A percentile compares a stretch with the other conserved stretches of the same genome.
Conservation (phyloP, 2,888 invertebrate genomes). For the Xestia rhomboidea region DNA sequence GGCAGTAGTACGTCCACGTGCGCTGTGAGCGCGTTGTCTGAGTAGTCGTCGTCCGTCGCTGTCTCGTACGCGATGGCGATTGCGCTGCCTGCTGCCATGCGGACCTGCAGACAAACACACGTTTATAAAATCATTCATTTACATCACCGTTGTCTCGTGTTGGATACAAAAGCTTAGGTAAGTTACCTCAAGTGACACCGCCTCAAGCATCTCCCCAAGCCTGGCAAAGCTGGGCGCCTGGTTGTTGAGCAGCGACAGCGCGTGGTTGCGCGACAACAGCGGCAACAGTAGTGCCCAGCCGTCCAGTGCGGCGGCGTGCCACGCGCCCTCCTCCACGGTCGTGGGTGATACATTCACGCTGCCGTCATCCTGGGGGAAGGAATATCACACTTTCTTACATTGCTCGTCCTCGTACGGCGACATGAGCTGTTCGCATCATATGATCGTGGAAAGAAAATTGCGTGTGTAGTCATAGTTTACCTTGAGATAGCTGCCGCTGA, state of each 20-base stretch:
- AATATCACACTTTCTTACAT: background rate
- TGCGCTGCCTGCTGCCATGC: constrained; percentile 93
- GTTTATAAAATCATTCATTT: background rate
- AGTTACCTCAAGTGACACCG: constrained; percentile 73
- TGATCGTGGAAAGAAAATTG: background rate
- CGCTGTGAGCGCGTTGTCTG: constrained; percentile 90
- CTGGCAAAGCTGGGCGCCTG: constrained; percentile 76
- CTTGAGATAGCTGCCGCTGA: constrained; percentile 95
- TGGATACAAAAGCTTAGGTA: background rate
- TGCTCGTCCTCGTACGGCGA: background rate
- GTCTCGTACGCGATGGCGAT: constrained; percentile 95
- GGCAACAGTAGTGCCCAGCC: constrained; percentile 97
- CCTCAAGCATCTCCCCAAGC: constrained; percentile 91
- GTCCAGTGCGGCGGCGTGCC: constrained; percentile 96
- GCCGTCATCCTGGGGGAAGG: constrained; percentile 86
- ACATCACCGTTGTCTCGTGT: too few species aligned
- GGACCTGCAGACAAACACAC: constrained; percentile 78
- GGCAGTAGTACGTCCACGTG: constrained; percentile 92
- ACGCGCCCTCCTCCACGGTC: constrained; percentile 91
- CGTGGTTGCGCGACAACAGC: constrained; percentile 93
- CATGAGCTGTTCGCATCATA: background rate
- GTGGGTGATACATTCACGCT: constrained; percentile 85
- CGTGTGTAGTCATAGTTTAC: constrained; percentile 66
- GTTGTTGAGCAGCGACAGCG: constrained; percentile 88
- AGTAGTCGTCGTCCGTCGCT: constrained; percentile 93